These are phyloP conservation scores for Hypanus sabinus DNA, from an alignment of 2,113 vertebrate genomes.

Conservation along the genomic window DNA sequence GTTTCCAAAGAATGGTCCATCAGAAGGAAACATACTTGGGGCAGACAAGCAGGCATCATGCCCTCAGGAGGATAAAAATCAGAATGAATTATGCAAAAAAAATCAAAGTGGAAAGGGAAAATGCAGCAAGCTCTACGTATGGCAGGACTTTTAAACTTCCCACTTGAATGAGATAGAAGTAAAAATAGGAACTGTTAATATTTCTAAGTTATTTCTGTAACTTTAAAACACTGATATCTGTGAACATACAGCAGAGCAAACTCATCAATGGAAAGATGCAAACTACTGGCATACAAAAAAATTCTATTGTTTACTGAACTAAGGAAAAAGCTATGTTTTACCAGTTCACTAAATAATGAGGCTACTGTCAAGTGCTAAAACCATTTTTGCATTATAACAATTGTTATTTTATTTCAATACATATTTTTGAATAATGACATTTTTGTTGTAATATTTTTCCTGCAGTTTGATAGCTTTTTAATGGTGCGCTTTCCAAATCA, in stretches of 20 bases:
- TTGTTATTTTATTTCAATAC: too few relatives aligned
- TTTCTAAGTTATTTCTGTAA: background rate
- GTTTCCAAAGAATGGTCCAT: background rate
- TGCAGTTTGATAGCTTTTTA: background rate
- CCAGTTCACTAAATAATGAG: background rate
- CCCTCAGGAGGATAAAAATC: background rate
- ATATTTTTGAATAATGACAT: too few relatives aligned
- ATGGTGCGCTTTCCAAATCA: background rate
- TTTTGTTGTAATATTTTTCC: too few relatives aligned
- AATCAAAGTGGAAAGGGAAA: background rate
- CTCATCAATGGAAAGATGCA: background rate
- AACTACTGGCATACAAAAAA: background rate
- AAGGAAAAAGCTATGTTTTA: background rate
- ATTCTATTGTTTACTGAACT: background rate
- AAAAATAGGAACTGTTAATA: background rate
- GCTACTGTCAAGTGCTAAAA: too few relatives aligned
- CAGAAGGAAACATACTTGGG: background rate
- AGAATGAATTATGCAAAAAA: background rate
- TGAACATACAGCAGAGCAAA: background rate
- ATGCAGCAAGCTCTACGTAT: background rate
- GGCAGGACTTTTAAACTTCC: background rate
- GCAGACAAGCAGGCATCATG: background rate
- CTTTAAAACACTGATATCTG: background rate
- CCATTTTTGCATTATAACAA: too few relatives aligned
- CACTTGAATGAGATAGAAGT: background rate